Evolutionary conservation across 1,140 invertebrate species (phyloP).

Genomic region (Apis cerana): DNA sequence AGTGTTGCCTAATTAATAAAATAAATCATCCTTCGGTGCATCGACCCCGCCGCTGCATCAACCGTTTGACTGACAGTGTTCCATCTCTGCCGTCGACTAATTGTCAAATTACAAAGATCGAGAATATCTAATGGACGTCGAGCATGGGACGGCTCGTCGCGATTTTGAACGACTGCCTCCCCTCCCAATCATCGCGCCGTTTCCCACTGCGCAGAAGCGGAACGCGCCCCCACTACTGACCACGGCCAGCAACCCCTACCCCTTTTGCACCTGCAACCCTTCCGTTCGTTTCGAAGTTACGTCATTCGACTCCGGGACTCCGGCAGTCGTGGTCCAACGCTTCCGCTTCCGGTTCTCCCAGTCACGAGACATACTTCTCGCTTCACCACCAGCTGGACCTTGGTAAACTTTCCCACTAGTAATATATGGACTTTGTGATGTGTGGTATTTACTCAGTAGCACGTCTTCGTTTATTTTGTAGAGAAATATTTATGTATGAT

Average conservation of each 20-base stretch:
- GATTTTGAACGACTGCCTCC: conserved; percentile 36
- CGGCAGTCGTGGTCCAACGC: conserved; percentile 58
- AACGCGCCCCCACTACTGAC: conserved; percentile 52
- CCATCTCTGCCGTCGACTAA: conserved; percentile 65
- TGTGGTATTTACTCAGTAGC: background rate
- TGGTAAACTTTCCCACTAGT: conserved; percentile 16
- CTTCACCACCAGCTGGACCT: conserved; percentile 13
- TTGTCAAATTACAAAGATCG: conserved; percentile 73
- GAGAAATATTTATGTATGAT: too few relatives aligned
- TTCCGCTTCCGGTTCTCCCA: conserved; percentile 68
- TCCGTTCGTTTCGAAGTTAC: conserved; percentile 55
- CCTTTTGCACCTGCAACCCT: conserved; percentile 66
- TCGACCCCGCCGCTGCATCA: conserved; percentile 56
- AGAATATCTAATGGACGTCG: conserved; percentile 64
- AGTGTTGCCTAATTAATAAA: conserved; percentile 65
- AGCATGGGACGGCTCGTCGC: conserved; percentile 34
- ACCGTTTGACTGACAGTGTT: conserved; percentile 68
- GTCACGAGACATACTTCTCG: conserved; percentile 38
- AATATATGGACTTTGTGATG: background rate
- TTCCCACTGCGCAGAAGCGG: conserved; percentile 67
- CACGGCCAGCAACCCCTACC: conserved; percentile 57
- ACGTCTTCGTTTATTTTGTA: background rate
- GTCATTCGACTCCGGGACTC: conserved; percentile 76
- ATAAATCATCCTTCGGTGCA: conserved; percentile 61
- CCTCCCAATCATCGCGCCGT: background rate